phyloP scores from a whole-genome alignment of 2,113 vertebrate species.

The Rhineura floridana region DNA sequence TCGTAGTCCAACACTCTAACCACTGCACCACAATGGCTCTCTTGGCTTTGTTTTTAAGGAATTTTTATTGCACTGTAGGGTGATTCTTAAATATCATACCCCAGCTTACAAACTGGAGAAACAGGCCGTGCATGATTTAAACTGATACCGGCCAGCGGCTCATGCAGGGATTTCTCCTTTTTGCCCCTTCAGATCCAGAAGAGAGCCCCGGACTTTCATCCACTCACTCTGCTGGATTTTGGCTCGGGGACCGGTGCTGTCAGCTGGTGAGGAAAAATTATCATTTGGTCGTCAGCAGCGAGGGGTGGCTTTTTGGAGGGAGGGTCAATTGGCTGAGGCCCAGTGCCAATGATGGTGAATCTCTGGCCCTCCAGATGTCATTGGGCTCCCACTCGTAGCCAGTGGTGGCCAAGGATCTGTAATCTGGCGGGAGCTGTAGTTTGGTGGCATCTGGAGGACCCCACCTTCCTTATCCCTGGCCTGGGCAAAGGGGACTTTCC shows the following conservation, averaged over 20 bases:
- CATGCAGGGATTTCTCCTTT: not conserved
- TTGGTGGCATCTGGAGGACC: not conserved
- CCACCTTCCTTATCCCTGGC: not conserved
- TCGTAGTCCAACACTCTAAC: no score
- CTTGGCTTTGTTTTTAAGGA: no score
- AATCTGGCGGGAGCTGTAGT: not conserved
- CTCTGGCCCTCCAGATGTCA: no score
- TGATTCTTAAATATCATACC: no score
- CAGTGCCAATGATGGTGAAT: not conserved
- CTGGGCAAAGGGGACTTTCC: not conserved
- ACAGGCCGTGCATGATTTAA: no score
- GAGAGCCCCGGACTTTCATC: slow-evolving; percentile 78
- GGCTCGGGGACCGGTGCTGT: slow-evolving; percentile 86
- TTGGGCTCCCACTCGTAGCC: not conserved
- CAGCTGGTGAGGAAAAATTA: slow-evolving; percentile 76
- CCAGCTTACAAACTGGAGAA: no score
- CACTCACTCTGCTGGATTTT: slow-evolving; percentile 86
- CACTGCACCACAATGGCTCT: no score
- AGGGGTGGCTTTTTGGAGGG: not conserved
- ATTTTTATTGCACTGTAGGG: no score
- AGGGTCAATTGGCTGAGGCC: no score
- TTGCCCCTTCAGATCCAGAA: slow-evolving; percentile 79
- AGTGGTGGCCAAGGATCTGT: not conserved
- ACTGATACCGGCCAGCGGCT: not conserved
- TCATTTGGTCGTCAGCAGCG: not conserved